phyloP scores from a whole-genome alignment of 1,140 invertebrate genomes.

The Drosophila tropicalis region DNA sequence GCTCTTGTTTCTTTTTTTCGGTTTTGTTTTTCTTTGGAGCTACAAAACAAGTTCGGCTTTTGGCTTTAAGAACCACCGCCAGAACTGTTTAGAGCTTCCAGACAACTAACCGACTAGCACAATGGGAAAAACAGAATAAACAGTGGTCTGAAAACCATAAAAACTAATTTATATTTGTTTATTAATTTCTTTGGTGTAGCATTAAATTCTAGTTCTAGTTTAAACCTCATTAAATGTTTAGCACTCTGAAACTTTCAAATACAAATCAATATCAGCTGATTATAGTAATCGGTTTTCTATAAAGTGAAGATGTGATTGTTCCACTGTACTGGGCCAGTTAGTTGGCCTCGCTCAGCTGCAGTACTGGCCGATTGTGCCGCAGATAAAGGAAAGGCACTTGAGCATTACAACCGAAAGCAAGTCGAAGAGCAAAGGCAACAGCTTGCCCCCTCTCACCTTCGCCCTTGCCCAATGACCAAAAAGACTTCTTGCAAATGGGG shows the following conservation, averaged over 20 bases:
- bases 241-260: too few species aligned
- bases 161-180: not conserved
- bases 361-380: constrained; percentile 67
- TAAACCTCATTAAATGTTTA: too few species aligned
- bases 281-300: too few species aligned
- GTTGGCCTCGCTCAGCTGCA: constrained; percentile 14
- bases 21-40: constrained; percentile 26
- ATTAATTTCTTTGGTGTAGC: too few species aligned
- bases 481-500: constrained; percentile 41
- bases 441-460: constrained; percentile 24
- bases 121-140: not conserved
- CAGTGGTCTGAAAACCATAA: constrained; percentile 20
- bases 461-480: constrained; percentile 27
- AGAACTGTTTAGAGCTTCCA: constrained; percentile 41
- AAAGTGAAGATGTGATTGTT: not conserved
- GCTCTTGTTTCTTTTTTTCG: constrained; percentile 30
- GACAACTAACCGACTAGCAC: constrained; percentile 14
- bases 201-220: too few species aligned
- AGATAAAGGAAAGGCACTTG: constrained; percentile 80
- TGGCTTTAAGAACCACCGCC: constrained; percentile 62
- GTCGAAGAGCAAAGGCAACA: constrained; percentile 30
- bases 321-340: constrained; percentile 23
- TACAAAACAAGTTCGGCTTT: constrained; percentile 70
- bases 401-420: constrained; percentile 59
- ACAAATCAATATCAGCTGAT: too few species aligned